These are phyloP conservation scores for Otus sunia DNA, from an alignment of 2,113 vertebrate species.

Conservation along the genomic window DNA sequence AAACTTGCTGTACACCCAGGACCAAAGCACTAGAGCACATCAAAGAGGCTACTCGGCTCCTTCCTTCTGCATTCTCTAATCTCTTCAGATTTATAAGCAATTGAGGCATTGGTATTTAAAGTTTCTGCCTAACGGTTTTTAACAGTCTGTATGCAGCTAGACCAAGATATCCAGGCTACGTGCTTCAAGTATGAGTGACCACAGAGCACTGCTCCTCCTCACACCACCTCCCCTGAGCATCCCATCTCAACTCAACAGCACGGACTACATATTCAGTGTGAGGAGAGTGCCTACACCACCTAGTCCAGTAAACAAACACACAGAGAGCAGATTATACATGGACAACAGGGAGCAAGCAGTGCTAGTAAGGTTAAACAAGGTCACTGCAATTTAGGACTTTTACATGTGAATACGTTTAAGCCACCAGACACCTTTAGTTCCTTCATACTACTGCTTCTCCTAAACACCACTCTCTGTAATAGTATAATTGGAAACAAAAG, in stretches of 20 bases:
- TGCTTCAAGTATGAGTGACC: background rate
- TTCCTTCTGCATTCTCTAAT: background rate
- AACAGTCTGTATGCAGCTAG: background rate
- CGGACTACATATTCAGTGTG: rapidly evolving
- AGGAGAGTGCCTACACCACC: background rate
- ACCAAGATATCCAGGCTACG: background rate
- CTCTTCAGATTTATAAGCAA: background rate
- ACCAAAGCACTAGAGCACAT: background rate
- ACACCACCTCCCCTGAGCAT: no score
- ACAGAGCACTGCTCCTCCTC: background rate
- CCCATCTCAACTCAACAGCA: background rate
- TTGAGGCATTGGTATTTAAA: background rate
- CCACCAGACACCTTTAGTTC: background rate
- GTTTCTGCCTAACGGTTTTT: background rate
- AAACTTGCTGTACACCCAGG: background rate
- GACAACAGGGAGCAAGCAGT: background rate
- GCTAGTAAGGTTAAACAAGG: background rate
- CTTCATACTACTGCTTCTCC: background rate
- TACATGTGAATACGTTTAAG: background rate
- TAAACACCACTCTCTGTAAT: background rate
- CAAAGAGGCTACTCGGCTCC: background rate
- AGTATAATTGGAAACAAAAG: background rate
- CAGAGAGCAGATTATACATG: rapidly evolving
- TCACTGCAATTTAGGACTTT: background rate
- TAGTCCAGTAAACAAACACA: background rate